Conservation (phyloP, 2,797 vertebrate species). For the Mycteria americana region DNA sequence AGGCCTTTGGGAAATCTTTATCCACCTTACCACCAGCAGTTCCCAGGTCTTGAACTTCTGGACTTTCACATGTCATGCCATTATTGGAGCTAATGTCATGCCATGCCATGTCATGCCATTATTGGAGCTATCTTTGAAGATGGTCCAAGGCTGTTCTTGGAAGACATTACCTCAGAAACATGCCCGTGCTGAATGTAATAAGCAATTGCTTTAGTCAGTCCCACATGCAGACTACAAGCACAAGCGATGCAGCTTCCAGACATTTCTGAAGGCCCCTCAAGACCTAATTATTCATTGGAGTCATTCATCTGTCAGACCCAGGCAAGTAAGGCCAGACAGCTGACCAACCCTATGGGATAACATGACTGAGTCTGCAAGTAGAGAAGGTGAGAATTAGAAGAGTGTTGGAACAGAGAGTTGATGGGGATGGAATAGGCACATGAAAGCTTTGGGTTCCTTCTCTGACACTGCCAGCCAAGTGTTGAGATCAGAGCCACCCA, state of each 20-base stretch:
- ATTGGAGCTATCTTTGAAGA: background rate
- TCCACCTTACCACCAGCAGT: background rate
- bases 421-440: background rate
- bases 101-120: background rate
- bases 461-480: background rate
- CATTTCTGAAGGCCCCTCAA: background rate
- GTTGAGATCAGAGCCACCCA: background rate
- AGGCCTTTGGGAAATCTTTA: background rate
- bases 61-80: background rate
- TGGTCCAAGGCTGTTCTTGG: background rate
- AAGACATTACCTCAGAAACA: background rate
- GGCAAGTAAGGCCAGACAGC: background rate
- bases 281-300: background rate
- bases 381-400: background rate
- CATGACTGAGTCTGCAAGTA: background rate
- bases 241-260: background rate
- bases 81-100: background rate
- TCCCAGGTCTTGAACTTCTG: background rate
- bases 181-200: background rate
- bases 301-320: background rate
- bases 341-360: background rate
- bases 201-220: background rate
- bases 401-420: background rate
- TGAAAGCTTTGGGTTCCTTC: background rate
- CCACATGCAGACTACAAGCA: background rate